A percentile compares a stretch with the other conserved stretches of the same genome.
Evolutionary conservation across 2,113 vertebrate species (phyloP).

Genomic region (Gymnorhina tibicen): DNA sequence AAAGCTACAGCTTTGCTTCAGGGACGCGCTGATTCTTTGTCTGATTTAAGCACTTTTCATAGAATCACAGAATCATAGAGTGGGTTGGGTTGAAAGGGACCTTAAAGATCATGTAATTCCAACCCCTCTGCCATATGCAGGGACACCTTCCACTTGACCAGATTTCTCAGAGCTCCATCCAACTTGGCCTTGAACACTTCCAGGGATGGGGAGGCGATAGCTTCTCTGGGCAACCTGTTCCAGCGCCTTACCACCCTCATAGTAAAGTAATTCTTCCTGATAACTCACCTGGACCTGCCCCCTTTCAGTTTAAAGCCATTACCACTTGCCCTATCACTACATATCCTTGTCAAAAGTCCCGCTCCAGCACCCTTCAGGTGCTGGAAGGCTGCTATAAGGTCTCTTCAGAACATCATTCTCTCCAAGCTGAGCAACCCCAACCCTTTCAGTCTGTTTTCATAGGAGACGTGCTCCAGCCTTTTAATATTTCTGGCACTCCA

Average conservation of each 20-base stretch:
- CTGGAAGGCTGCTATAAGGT: background rate
- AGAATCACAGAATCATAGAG: background rate
- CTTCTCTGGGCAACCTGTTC: background rate
- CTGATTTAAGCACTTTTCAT: background rate
- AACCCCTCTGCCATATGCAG: background rate
- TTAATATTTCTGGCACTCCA: background rate
- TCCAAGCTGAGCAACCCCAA: background rate
- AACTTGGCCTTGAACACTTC: background rate
- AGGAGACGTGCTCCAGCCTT: background rate
- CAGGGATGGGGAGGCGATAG: background rate
- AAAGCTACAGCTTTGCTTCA: background rate
- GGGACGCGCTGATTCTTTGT: background rate
- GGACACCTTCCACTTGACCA: background rate
- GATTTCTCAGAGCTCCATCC: background rate
- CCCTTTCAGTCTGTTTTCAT: background rate
- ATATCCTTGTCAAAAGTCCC: background rate
- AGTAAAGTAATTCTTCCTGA: background rate
- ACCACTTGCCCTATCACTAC: background rate
- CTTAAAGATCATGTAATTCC: background rate
- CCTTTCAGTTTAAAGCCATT: background rate
- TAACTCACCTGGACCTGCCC: background rate
- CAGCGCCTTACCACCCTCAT: background rate
- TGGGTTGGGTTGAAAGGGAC: background rate
- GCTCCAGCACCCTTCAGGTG: background rate
- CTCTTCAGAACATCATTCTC: background rate